Conservation (phyloP, 2,888 invertebrate genomes). For the Branchellion lobata region DNA sequence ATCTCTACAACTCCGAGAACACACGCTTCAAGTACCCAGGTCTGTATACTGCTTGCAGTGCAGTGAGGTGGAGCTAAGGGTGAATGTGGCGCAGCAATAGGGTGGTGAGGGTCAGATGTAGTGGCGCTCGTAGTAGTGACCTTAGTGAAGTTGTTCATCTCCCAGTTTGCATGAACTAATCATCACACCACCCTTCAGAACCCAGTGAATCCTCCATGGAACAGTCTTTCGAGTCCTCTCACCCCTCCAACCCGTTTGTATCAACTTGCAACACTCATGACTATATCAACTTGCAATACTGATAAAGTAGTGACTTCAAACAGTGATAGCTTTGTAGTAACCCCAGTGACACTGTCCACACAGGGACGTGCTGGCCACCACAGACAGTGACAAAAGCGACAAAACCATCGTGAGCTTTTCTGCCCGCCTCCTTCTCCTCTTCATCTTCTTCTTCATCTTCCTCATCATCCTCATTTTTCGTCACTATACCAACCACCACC, state of each 20-base stretch:
- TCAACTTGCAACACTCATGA: too few species aligned
- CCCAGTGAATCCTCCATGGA: background rate
- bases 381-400: conserved; percentile 70
- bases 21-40: conserved; percentile 36
- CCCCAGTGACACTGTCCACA: background rate
- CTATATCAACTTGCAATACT: too few species aligned
- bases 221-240: background rate
- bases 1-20: conserved; percentile 47
- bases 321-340: too few species aligned
- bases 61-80: background rate
- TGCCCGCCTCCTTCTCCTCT: background rate
- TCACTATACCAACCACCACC: background rate
- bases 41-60: background rate
- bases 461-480: background rate
- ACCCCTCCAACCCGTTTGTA: background rate
- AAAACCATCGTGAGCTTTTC: conserved; percentile 58
- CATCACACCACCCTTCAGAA: too few species aligned
- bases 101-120: too few species aligned
- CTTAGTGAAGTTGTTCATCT: too few species aligned
- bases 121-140: too few species aligned
- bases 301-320: too few species aligned
- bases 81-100: too few species aligned
- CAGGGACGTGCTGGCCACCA: conserved; percentile 63
- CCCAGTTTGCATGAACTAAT: too few species aligned
- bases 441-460: background rate